Percentiles rank a stretch among this genome's conserved stretches.
Evolutionary conservation across 2,888 invertebrate genomes (phyloP).

Genomic region (Drymonia ruficornis): DNA sequence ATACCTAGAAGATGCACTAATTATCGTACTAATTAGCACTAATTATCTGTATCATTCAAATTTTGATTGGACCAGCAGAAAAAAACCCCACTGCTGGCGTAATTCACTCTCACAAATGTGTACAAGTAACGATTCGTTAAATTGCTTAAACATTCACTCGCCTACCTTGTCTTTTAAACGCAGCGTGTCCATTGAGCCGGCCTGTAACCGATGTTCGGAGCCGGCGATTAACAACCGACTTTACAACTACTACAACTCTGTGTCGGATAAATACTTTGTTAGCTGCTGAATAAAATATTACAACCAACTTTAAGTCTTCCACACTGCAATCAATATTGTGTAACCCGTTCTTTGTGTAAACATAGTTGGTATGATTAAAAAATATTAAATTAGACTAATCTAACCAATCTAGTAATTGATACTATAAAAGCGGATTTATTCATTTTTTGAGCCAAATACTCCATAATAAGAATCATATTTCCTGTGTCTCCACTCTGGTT

Average conservation of each 20-base stretch:
- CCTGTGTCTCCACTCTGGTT: background rate
- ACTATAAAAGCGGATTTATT: slow-evolving; percentile 1
- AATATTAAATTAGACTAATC: too few relatives aligned
- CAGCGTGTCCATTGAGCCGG: background rate
- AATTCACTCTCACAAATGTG: too few relatives aligned
- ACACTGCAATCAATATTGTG: background rate
- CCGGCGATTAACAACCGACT: background rate
- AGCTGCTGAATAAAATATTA: background rate
- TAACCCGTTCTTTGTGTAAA: too few relatives aligned
- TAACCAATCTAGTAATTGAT: too few relatives aligned
- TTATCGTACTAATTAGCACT: too few relatives aligned
- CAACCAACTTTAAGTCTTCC: background rate
- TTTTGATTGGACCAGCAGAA: too few relatives aligned
- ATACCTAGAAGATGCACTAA: too few relatives aligned
- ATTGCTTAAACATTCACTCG: background rate
- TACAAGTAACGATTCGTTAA: too few relatives aligned
- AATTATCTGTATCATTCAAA: too few relatives aligned
- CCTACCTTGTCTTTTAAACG: background rate
- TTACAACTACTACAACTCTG: background rate
- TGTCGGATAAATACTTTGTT: background rate
- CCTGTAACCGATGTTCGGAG: background rate
- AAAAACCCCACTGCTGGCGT: too few relatives aligned
- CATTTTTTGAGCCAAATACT: slow-evolving; percentile 2
- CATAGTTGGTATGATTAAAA: too few relatives aligned
- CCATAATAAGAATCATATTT: background rate